Evolutionary conservation across 2,797 vertebrate species (phyloP), one percentile per base, ranked within the genome.

Genomic region (Cetoscarus ocellatus): DNA sequence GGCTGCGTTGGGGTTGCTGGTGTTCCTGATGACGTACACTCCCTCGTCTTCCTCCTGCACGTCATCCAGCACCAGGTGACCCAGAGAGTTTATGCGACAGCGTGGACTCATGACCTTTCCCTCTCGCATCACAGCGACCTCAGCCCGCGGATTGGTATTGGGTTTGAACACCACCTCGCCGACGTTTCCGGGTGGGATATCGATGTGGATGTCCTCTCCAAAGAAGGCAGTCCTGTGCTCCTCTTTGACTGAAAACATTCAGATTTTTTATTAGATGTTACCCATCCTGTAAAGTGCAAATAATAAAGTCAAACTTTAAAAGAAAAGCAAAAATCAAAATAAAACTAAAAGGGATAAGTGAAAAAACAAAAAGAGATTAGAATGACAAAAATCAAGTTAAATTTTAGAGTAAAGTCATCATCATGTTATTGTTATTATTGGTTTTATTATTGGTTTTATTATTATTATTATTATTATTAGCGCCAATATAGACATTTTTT

Each of bases 31-130:
- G 52, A 92, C 8, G 40, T 94, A 95, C 27, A 67, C 8, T 3
- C 94, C 94, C 76, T 93, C 91, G 17, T 94, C 91, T 34, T 92
- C 88, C 84, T 94, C 90, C 75, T 89, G 86, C 12, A 94, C 93
- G 8, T 93, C 86, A 59, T 92, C 86, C 84, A 94, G 78, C 73
- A 94, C 84, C 73, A 95, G 83, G 77, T 93, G 83, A 3, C 82
- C 88, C 50, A 48, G 77, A 17, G 36, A 10, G 70, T 82, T 89
- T 58, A 93, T 50, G 5, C 10, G 62, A 15, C 53, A 75, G 2
- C 86, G 82, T 0, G 10, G 1, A 18, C 42, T 69, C 58, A 70
- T 7, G 61, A 84, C 47, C 40, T 19, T 5, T 0, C 92, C 90
- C 0, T 44, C 79, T 14, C 3, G 69, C 82, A 94, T 77, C 60